Percentiles rank a stretch among this genome's conserved stretches.
Conservation (phyloP, 1,140 invertebrate genomes). For the Drosophila gunungcola region DNA sequence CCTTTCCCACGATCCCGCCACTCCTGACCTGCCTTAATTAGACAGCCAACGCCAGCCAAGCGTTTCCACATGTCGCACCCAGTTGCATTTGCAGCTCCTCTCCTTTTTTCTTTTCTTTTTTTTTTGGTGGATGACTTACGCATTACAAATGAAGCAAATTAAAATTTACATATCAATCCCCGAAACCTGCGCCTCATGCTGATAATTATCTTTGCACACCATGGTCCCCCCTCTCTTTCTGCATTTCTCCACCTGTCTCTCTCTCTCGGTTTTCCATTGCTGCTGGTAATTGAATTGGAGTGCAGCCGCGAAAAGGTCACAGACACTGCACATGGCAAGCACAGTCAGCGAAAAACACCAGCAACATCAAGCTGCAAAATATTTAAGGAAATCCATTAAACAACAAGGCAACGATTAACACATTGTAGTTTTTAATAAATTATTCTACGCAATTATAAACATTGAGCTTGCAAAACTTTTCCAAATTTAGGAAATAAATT, state of each 20-base stretch:
- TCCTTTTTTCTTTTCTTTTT: constrained; percentile 8
- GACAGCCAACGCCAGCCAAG: constrained; percentile 52
- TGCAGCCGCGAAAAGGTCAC: constrained; percentile 72
- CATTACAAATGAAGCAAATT: constrained; percentile 65
- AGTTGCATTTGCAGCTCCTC: constrained; percentile 29
- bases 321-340: constrained; percentile 63
- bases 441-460: no score
- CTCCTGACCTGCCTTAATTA: constrained; percentile 70
- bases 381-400: not conserved
- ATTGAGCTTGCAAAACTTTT: no score
- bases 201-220: constrained; percentile 65
- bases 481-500: no score
- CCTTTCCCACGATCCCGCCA: constrained; percentile 63
- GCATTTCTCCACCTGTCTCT: constrained; percentile 10
- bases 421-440: no score
- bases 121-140: constrained; percentile 61
- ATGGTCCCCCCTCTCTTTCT: constrained; percentile 15
- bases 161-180: constrained; percentile 77
- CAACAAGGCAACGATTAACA: no score
- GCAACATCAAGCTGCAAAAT: constrained; percentile 45
- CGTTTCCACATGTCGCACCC: constrained; percentile 64
- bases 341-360: constrained; percentile 38
- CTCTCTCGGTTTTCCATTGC: constrained; percentile 14
- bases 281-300: constrained; percentile 73
- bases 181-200: constrained; percentile 67